Percentiles rank a stretch among this genome's conserved stretches.
Conservation (phyloP, 2,888 invertebrate species). For the Drosophila suboccidentalis region DNA sequence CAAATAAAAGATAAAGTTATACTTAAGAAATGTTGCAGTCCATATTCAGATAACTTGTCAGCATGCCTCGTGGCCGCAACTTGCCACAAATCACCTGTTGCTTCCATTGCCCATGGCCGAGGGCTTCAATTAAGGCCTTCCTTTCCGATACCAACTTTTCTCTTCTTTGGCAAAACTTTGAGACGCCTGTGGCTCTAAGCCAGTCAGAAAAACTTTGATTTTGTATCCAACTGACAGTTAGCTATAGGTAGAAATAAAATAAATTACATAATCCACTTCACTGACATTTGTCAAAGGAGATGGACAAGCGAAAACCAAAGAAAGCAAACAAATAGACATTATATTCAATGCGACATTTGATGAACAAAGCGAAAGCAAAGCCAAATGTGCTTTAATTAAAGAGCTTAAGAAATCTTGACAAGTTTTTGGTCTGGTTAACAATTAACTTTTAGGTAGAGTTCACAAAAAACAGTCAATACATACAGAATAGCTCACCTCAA, state of each 20-base stretch:
- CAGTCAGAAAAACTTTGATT: constrained; percentile 52
- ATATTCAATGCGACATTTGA: constrained; percentile 13
- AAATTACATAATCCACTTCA: constrained; percentile 72
- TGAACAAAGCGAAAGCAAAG: neutral
- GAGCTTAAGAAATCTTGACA: neutral
- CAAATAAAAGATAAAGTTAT: neutral
- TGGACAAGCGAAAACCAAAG: constrained; percentile 8
- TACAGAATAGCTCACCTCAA: too few species aligned
- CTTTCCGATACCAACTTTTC: constrained; percentile 54
- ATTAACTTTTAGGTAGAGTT: neutral
- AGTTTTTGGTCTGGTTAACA: neutral
- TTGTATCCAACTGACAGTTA: constrained; percentile 48
- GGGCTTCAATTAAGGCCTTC: constrained; percentile 61
- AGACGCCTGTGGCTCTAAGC: constrained; percentile 43
- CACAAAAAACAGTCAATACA: too few species aligned
- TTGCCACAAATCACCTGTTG: constrained; percentile 66
- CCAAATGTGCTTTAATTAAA: constrained; percentile 9
- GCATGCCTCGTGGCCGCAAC: constrained; percentile 1
- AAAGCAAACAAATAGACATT: constrained; percentile 24
- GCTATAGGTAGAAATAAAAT: constrained; percentile 52
- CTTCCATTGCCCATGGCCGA: constrained; percentile 30
- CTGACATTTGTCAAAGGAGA: constrained; percentile 65
- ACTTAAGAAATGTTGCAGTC: neutral
- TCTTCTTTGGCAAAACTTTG: constrained; percentile 60
- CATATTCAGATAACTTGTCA: neutral